A percentile compares a stretch with the other conserved stretches of the same genome.
Conservation (phyloP, 2,888 invertebrate species). For the Alloplasta piceator region DNA sequence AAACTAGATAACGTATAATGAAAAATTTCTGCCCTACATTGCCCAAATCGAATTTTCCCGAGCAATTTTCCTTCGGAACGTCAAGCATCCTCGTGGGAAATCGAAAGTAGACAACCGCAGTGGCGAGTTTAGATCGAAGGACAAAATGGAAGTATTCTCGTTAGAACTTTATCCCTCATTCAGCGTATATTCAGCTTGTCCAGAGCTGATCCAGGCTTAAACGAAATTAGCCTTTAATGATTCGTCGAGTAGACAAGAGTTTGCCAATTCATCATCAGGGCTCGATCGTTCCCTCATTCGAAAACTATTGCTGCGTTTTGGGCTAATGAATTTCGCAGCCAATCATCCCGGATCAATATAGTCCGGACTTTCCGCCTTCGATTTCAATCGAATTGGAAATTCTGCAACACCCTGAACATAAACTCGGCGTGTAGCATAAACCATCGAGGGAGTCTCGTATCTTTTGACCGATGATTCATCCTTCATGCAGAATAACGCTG, state of each 20-base stretch:
- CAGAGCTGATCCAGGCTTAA: constrained; percentile 5
- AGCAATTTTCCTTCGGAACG: constrained; percentile 26
- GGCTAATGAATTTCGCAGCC: too few species aligned
- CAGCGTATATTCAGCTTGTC: constrained; percentile 1
- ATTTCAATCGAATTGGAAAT: too few species aligned
- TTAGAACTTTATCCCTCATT: constrained; percentile 30
- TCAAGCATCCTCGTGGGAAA: constrained; percentile 50
- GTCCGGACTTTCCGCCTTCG: too few species aligned
- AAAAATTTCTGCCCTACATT: neutral
- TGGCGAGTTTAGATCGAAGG: constrained; percentile 35
- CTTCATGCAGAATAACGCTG: neutral
- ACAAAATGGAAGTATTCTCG: constrained; percentile 46
- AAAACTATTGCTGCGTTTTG: too few species aligned
- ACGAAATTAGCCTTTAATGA: too few species aligned
- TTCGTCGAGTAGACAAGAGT: constrained; percentile 2
- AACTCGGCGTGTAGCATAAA: too few species aligned
- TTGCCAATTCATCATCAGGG: too few species aligned
- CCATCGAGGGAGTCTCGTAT: too few species aligned
- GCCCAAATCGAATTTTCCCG: constrained; percentile 11
- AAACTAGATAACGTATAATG: too few species aligned
- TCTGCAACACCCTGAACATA: too few species aligned
- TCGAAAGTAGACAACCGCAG: constrained; percentile 34
- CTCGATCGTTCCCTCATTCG: too few species aligned
- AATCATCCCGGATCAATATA: too few species aligned
- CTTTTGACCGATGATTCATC: constrained; percentile 3